Evolutionary conservation across 2,797 vertebrate genomes (phyloP).

Genomic region (Furcifer pardalis): DNA sequence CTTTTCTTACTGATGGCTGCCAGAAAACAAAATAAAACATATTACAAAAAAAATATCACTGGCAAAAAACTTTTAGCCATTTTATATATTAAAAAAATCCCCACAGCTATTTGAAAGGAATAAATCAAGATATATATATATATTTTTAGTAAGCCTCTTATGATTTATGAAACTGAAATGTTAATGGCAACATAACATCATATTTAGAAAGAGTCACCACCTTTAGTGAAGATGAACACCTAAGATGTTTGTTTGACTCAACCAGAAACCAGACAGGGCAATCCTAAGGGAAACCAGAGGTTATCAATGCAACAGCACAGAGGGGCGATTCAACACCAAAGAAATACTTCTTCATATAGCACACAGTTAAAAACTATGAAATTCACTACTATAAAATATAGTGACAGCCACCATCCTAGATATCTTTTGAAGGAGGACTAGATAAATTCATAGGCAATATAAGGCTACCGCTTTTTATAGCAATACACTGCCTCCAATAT

Average conservation of each 20-base stretch:
- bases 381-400: not conserved
- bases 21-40: conserved; percentile 3
- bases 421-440: not conserved
- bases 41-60: conserved; percentile 19
- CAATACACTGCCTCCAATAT: not conserved
- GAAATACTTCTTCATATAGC: not conserved
- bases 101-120: not conserved
- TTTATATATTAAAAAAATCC: not conserved
- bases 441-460: not conserved
- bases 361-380: not conserved
- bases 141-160: not conserved
- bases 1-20: conserved; percentile 91
- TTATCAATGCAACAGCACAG: not conserved
- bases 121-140: not conserved
- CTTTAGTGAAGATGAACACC: not conserved
- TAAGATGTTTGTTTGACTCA: no score
- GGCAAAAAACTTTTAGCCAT: not conserved
- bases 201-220: not conserved
- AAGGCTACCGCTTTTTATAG: not conserved
- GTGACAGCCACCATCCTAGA: not conserved
- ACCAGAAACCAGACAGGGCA: not conserved
- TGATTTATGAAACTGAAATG: not conserved
- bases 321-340: not conserved
- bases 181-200: not conserved
- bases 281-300: not conserved